phyloP scores from a whole-genome alignment of 2,797 vertebrate genomes.

The Lacerta viridis region DNA sequence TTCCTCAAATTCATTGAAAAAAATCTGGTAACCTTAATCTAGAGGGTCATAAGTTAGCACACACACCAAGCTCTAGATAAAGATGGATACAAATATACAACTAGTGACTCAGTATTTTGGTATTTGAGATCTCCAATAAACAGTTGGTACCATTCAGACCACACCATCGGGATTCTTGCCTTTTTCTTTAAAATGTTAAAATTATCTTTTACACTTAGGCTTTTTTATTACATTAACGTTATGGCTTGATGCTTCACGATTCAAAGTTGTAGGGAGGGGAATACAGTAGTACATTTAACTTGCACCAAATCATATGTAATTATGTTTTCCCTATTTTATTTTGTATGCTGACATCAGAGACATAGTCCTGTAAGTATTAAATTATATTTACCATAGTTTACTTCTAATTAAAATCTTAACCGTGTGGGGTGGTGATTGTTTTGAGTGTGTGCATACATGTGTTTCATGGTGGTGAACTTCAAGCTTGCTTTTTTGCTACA shows the following conservation, averaged over 20 bases:
- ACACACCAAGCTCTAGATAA: background rate
- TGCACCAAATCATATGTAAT: slow-evolving; percentile 20
- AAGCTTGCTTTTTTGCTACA: background rate
- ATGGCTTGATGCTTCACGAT: background rate
- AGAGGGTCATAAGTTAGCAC: background rate
- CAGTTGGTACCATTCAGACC: no score
- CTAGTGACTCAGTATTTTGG: background rate
- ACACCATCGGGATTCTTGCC: background rate
- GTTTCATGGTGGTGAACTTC: background rate
- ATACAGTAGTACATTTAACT: slow-evolving; percentile 30
- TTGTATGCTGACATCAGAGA: slow-evolving; percentile 78
- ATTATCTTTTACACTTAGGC: background rate
- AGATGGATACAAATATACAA: background rate
- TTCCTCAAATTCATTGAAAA: no score
- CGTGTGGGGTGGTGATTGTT: background rate
- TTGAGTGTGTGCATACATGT: background rate
- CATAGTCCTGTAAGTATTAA: slow-evolving; percentile 83
- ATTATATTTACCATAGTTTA: slow-evolving; percentile 1
- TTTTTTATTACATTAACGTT: slow-evolving; percentile 10
- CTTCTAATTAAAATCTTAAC: background rate
- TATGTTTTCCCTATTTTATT: slow-evolving; percentile 52
- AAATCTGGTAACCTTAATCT: no score
- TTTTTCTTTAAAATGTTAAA: slow-evolving; percentile 16
- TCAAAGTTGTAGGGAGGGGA: slow-evolving; percentile 6
- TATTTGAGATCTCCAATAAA: background rate